A percentile compares a stretch with the other conserved stretches of the same genome.
These are phyloP conservation scores for Eupsittula cactorum DNA, from an alignment of 2,113 vertebrate genomes.

Conservation along the genomic window DNA sequence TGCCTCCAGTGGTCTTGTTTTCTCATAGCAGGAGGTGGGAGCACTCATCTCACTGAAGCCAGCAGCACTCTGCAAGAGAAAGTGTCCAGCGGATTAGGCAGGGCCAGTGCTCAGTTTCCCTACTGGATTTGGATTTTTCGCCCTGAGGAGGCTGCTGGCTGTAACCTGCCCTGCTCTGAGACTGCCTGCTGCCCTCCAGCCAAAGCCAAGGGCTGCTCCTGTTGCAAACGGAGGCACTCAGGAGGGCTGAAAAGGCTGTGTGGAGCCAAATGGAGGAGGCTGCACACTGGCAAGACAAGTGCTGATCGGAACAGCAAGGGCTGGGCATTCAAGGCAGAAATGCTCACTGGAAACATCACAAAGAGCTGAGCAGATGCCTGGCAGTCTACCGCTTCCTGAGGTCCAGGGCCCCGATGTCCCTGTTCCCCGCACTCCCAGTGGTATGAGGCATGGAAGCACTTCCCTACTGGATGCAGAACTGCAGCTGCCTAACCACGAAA, in stretches of 20 bases:
- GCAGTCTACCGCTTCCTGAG: background rate
- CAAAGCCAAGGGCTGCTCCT: background rate
- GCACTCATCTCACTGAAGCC: constrained; percentile 86
- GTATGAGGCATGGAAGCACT: background rate
- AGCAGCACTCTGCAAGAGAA: constrained; percentile 79
- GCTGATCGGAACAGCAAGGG: background rate
- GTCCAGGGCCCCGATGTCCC: fast-evolving
- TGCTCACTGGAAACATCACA: background rate
- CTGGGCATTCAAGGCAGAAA: background rate
- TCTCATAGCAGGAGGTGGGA: constrained; percentile 84
- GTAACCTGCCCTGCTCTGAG: background rate
- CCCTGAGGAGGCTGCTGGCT: background rate
- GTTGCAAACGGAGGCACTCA: too few species aligned
- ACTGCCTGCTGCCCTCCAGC: background rate
- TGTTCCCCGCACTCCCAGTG: background rate
- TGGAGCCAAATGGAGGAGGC: background rate
- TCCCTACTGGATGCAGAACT: background rate
- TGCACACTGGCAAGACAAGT: background rate
- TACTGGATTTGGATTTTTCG: background rate
- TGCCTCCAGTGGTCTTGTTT: constrained; percentile 84
- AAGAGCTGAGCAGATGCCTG: background rate
- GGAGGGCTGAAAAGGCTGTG: background rate
- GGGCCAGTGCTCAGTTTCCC: background rate
- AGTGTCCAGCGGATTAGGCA: background rate
- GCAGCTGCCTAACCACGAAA: background rate